Conservation (phyloP, 2,888 invertebrate genomes). For the Tromatobia lineatoria region DNA sequence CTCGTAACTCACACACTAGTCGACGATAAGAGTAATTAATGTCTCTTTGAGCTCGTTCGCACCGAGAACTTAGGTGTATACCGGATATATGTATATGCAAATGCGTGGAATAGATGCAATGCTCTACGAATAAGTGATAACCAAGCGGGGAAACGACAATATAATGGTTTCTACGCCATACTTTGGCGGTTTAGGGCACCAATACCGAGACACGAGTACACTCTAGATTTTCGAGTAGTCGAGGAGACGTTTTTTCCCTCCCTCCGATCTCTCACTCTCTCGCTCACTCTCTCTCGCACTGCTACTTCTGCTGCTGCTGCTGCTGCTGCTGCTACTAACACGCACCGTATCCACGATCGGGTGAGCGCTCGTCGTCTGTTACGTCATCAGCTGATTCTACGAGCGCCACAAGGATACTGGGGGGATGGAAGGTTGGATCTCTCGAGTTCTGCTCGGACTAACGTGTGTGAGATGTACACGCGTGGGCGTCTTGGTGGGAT, state of each 20-base stretch:
- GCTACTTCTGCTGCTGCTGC: too few relatives aligned
- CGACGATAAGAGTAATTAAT: slow-evolving; percentile 5
- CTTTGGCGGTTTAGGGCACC: slow-evolving; percentile 73
- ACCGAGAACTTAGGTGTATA: not conserved
- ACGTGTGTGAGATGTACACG: slow-evolving; percentile 2
- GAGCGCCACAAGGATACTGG: slow-evolving; percentile 43
- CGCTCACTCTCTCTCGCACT: too few relatives aligned
- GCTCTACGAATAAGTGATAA: not conserved
- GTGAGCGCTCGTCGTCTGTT: slow-evolving; percentile 77
- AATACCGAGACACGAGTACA: slow-evolving; percentile 74
- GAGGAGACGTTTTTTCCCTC: slow-evolving; percentile 12
- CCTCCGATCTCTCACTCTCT: slow-evolving; percentile 43
- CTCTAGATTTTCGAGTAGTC: slow-evolving; percentile 53
- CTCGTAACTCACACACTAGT: not conserved
- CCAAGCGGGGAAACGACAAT: slow-evolving; percentile 22
- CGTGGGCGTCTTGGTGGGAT: slow-evolving; percentile 37
- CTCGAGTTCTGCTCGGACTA: slow-evolving; percentile 1
- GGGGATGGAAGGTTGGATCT: slow-evolving; percentile 26
- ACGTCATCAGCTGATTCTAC: slow-evolving; percentile 83
- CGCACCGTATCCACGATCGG: slow-evolving; percentile 28
- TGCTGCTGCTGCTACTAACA: too few relatives aligned
- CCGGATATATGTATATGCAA: not conserved
- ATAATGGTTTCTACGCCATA: slow-evolving; percentile 79
- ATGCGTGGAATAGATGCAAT: not conserved
- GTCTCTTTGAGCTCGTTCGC: not conserved